Percentiles rank a stretch among this genome's conserved stretches.
phyloP scores from a whole-genome alignment of 2,113 vertebrate genomes.

The Urocitellus parryii region DNA sequence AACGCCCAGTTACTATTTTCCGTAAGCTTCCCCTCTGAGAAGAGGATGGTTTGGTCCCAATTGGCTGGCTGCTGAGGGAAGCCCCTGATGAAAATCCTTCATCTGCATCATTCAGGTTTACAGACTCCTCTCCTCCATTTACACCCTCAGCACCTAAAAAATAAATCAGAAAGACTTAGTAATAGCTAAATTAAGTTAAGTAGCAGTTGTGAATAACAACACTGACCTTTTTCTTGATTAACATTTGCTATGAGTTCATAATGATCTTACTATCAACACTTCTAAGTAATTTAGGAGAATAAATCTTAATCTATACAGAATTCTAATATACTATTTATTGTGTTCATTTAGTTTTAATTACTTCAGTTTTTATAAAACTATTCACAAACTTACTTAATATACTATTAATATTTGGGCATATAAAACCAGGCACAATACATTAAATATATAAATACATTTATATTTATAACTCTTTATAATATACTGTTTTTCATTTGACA shows the following conservation, averaged over 20 bases:
- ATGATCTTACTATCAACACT: neutral
- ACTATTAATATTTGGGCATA: conserved; percentile 36
- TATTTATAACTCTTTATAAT: conserved; percentile 46
- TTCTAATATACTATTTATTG: neutral
- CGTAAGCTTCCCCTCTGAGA: conserved; percentile 93
- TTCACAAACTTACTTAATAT: conserved; percentile 27
- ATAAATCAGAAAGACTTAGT: conserved; percentile 81
- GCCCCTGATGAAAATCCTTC: conserved; percentile 99
- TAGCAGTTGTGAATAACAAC: conserved; percentile 61
- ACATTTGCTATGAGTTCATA: neutral
- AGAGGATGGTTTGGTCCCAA: conserved; percentile 89
- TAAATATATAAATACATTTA: conserved; percentile 52
- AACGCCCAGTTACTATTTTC: conserved; percentile 92
- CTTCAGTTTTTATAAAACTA: conserved; percentile 50
- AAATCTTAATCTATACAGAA: conserved; percentile 48
- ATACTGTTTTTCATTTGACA: neutral
- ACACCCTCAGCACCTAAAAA: conserved; percentile 92
- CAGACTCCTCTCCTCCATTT: conserved; percentile 94
- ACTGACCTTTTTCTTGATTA: conserved; percentile 72
- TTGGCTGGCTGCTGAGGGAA: conserved; percentile 97
- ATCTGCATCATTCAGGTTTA: conserved; percentile 96
- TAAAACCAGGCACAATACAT: conserved; percentile 22
- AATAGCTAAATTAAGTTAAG: conserved; percentile 55
- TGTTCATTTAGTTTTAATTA: conserved; percentile 58
- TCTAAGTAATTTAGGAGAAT: conserved; percentile 57